phyloP scores from a whole-genome alignment of 2,797 vertebrate species.

The Thaleichthys pacificus region DNA sequence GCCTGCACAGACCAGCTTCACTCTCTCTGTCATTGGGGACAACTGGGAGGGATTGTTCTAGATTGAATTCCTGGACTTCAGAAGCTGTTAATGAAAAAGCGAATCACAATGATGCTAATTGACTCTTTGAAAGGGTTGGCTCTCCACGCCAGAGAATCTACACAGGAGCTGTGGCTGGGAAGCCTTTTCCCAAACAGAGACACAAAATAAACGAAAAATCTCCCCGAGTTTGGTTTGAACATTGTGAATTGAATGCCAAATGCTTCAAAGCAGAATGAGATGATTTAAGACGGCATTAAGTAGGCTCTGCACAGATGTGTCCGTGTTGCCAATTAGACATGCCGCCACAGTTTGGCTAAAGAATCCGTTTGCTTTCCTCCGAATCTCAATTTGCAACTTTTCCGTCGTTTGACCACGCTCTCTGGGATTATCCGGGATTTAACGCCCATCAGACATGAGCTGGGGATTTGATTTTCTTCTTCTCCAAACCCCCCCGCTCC shows the following conservation, averaged over 20 bases:
- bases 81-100: background rate
- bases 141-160: background rate
- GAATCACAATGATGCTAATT: background rate
- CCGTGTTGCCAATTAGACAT: constrained; percentile 8
- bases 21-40: background rate
- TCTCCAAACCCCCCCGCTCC: background rate
- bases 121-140: background rate
- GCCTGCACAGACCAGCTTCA: background rate
- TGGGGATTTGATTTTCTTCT: background rate
- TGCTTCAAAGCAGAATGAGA: background rate
- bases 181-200: no score
- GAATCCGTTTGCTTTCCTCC: constrained; percentile 7
- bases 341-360: constrained; percentile 1
- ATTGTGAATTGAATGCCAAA: constrained; percentile 7
- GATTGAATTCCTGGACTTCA: no score
- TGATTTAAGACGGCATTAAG: background rate
- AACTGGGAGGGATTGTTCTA: background rate
- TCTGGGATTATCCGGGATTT: constrained; percentile 21
- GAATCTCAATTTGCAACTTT: constrained; percentile 9
- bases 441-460: constrained; percentile 21
- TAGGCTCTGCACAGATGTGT: no score
- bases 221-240: background rate
- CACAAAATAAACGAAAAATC: no score
- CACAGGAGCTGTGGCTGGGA: background rate
- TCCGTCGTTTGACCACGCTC: constrained; percentile 17